Percentiles rank a stretch among this genome's conserved stretches.
Evolutionary conservation across 2,113 vertebrate species (phyloP).

Genomic region (Cynoglossus semilaevis): DNA sequence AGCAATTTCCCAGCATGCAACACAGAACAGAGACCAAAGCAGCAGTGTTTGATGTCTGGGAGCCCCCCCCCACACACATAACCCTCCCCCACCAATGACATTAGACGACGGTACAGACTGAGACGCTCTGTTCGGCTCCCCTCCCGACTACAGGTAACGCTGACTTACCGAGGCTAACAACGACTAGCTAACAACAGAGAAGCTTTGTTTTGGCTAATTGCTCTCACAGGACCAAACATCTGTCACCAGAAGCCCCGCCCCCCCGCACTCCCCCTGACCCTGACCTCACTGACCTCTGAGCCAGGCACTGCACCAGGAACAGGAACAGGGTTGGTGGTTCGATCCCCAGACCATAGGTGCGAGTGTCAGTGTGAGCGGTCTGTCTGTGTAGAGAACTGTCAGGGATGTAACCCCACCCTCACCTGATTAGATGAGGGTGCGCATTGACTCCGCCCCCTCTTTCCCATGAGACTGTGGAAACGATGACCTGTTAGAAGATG

Average conservation of each 20-base stretch:
- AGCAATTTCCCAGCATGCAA: constrained; percentile 63
- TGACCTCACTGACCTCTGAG: constrained; percentile 40
- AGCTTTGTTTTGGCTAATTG: constrained; percentile 69
- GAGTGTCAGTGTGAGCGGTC: too few relatives aligned
- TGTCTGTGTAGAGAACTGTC: too few relatives aligned
- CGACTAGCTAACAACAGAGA: too few relatives aligned
- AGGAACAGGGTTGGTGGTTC: background rate
- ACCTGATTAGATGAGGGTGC: too few relatives aligned
- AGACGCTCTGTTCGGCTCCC: constrained; percentile 37
- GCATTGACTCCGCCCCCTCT: too few relatives aligned
- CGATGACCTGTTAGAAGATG: too few relatives aligned
- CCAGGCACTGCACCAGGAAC: constrained; percentile 47
- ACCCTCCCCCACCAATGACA: constrained; percentile 39
- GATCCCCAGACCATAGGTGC: too few relatives aligned
- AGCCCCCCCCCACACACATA: constrained; percentile 18
- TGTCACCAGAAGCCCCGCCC: too few relatives aligned
- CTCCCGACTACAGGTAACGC: background rate
- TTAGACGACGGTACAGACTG: constrained; percentile 33
- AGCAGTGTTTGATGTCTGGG: constrained; percentile 38
- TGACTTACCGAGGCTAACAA: constrained; percentile 63
- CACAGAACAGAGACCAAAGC: constrained; percentile 49
- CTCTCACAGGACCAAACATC: too few relatives aligned
- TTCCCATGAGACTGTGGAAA: too few relatives aligned
- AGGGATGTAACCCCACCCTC: too few relatives aligned
- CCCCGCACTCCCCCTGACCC: constrained; percentile 52